phyloP scores from a whole-genome alignment of 2,888 invertebrate genomes.

The Lycocerus yunnanus region DNA sequence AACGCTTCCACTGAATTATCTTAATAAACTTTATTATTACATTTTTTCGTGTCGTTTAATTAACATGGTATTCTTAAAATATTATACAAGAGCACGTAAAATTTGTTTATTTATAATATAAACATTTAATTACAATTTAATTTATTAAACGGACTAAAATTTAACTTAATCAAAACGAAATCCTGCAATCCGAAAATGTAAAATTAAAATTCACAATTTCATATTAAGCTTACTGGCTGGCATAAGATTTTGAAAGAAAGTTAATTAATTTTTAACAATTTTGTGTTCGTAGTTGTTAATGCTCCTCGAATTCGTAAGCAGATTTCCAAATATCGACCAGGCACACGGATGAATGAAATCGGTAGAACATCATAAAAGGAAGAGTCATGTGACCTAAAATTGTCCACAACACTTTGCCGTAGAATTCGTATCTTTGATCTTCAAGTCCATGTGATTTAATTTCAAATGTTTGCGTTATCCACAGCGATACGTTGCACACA shows the following conservation, averaged over 20 bases:
- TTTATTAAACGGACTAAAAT: not conserved
- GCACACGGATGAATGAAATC: constrained; percentile 80
- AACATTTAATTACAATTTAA: not conserved
- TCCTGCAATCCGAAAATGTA: not conserved
- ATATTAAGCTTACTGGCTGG: not conserved
- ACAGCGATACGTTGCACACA: constrained; percentile 76
- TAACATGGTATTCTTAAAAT: not conserved
- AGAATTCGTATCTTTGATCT: constrained; percentile 66
- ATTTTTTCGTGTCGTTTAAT: constrained; percentile 24
- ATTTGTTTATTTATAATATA: not conserved
- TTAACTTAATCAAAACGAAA: not conserved
- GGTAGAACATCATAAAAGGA: constrained; percentile 77
- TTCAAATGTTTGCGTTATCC: constrained; percentile 76
- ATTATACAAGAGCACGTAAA: not conserved
- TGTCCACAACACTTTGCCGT: constrained; percentile 73
- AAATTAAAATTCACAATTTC: not conserved
- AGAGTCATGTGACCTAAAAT: constrained; percentile 73
- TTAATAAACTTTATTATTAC: constrained; percentile 35
- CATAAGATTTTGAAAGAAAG: not conserved
- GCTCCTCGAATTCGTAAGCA: constrained; percentile 63
- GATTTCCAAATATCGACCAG: constrained; percentile 79
- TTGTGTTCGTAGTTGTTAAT: constrained; percentile 11
- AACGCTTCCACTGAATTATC: constrained; percentile 31
- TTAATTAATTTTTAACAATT: not conserved
- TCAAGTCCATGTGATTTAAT: constrained; percentile 61